Percentiles rank a stretch among this genome's conserved stretches.
phyloP scores from a whole-genome alignment of 1,140 invertebrate species.

The Andrena cerasifolii region DNA sequence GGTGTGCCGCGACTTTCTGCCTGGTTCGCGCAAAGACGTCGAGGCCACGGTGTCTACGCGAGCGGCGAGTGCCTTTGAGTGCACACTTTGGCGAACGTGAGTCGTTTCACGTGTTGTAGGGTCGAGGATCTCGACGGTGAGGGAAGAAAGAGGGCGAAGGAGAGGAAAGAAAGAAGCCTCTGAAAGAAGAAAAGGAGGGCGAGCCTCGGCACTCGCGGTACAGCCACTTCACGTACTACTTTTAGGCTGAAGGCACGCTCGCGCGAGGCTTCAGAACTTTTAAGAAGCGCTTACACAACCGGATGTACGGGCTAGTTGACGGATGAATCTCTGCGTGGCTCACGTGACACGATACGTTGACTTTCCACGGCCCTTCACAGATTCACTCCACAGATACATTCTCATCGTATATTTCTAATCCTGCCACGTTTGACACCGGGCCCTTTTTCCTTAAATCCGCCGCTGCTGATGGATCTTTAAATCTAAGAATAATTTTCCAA shows the following conservation, averaged over 20 bases:
- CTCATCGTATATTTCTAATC: not conserved
- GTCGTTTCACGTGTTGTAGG: constrained; percentile 46
- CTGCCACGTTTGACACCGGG: too few relatives aligned
- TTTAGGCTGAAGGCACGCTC: constrained; percentile 48
- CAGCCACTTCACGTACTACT: constrained; percentile 37
- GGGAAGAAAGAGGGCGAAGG: not conserved
- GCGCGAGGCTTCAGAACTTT: constrained; percentile 52
- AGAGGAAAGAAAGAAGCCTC: not conserved
- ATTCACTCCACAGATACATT: too few relatives aligned
- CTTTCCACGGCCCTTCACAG: not conserved
- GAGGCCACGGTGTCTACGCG: not conserved
- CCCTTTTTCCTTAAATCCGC: too few relatives aligned
- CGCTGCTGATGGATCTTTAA: too few relatives aligned
- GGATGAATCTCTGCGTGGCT: constrained; percentile 32
- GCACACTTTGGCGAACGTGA: constrained; percentile 32
- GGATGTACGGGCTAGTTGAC: constrained; percentile 34
- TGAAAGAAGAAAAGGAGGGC: constrained; percentile 8
- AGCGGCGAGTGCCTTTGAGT: constrained; percentile 25
- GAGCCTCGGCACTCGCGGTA: constrained; percentile 1
- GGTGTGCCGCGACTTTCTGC: not conserved
- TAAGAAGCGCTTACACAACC: constrained; percentile 52
- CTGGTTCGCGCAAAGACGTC: constrained; percentile 3
- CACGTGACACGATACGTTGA: not conserved
- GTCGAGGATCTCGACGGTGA: constrained; percentile 20
- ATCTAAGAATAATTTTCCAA: too few relatives aligned